These are phyloP conservation scores for Tautogolabrus adspersus DNA, from an alignment of 2,113 vertebrate species.

Conservation along the genomic window DNA sequence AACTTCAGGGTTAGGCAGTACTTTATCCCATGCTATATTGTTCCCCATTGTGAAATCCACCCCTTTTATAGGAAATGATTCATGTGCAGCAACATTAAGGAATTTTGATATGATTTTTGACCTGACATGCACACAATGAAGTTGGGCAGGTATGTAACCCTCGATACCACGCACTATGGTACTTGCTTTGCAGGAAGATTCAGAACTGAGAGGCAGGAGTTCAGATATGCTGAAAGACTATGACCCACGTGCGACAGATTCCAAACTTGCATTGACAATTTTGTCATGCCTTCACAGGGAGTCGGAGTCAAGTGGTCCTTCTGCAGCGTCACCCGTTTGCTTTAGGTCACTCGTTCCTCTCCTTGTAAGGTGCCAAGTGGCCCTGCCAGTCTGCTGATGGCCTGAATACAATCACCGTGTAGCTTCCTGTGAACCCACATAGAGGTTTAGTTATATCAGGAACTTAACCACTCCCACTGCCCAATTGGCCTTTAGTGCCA, in stretches of 20 bases:
- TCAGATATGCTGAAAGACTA: too few species aligned
- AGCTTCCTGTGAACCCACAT: constrained; percentile 5
- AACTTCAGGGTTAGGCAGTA: too few species aligned
- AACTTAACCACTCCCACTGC: constrained; percentile 22
- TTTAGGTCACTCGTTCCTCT: constrained; percentile 53
- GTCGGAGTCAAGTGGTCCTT: constrained; percentile 26
- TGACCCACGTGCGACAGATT: background rate
- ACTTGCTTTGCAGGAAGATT: background rate
- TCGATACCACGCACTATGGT: too few species aligned
- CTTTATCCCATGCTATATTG: too few species aligned
- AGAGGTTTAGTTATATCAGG: constrained; percentile 44
- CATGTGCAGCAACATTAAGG: too few species aligned
- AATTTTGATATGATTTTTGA: too few species aligned
- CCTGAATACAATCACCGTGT: constrained; percentile 14
- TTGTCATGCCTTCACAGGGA: background rate
- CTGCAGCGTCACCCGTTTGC: constrained; percentile 22
- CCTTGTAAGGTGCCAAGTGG: constrained; percentile 64
- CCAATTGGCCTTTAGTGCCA: constrained; percentile 31
- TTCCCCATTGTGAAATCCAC: too few species aligned
- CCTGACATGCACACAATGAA: too few species aligned
- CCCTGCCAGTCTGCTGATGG: constrained; percentile 10
- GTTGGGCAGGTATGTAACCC: too few species aligned
- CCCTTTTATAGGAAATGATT: too few species aligned
- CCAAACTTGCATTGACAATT: background rate
- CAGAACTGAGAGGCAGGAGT: background rate